These are phyloP conservation scores for Apoda limacodes DNA, from an alignment of 2,888 invertebrate species.

Conservation along the genomic window DNA sequence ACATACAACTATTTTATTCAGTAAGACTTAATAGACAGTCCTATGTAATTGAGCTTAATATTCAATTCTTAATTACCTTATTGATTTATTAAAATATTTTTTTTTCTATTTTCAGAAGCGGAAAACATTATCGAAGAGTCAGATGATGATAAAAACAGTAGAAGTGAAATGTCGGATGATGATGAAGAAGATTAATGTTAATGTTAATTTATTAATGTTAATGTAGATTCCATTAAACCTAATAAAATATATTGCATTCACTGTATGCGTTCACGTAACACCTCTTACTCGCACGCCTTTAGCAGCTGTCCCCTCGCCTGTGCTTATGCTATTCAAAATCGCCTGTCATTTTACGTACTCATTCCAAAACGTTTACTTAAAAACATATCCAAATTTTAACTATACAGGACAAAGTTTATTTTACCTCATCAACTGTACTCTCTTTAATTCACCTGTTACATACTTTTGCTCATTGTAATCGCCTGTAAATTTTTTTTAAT, in stretches of 20 bases:
- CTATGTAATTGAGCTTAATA: constrained; percentile 7
- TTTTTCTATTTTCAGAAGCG: constrained; percentile 6
- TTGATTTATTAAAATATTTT: constrained; percentile 7
- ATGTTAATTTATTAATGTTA: too few relatives aligned
- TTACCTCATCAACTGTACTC: constrained; percentile 5
- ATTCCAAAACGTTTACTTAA: constrained; percentile 3
- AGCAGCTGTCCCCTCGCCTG: constrained; percentile 5
- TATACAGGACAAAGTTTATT: constrained; percentile 9
- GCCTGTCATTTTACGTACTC: too few relatives aligned
- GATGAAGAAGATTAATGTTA: constrained; percentile 3
- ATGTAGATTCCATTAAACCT: constrained; percentile 1
- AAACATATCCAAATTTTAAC: constrained; percentile 6
- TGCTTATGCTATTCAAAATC: too few relatives aligned
- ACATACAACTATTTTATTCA: constrained; percentile 5
- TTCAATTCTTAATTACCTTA: constrained; percentile 5
- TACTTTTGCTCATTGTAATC: background rate
- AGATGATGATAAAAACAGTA: constrained; percentile 8
- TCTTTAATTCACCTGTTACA: constrained; percentile 1
- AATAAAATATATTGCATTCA: constrained; percentile 3
- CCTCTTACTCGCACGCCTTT: constrained; percentile 6
- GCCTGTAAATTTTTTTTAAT: background rate
- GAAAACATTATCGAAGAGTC: constrained; percentile 6
- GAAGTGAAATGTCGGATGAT: constrained; percentile 7
- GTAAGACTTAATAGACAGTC: constrained; percentile 3
- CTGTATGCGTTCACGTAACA: constrained; percentile 4